Conservation (phyloP, 2,113 vertebrate genomes). For the Lipotes vexillifer region DNA sequence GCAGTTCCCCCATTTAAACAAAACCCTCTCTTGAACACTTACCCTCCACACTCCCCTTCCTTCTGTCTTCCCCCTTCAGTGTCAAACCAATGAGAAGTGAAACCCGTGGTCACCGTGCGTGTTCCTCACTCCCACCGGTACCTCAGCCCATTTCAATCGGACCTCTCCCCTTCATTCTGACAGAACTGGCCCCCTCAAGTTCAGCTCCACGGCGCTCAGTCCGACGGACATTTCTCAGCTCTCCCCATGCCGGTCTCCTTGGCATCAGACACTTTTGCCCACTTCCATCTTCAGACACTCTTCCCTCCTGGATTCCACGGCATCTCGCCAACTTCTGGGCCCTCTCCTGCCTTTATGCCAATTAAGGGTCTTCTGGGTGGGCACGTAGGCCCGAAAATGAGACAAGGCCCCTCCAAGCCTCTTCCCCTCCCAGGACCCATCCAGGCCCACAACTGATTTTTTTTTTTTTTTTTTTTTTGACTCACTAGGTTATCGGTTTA, state of each 20-base stretch:
- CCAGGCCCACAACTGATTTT: too few species aligned
- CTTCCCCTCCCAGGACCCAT: background rate
- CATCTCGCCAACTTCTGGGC: fast-evolving
- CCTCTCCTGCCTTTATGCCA: background rate
- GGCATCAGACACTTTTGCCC: fast-evolving
- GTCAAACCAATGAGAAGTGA: background rate
- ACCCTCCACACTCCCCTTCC: background rate
- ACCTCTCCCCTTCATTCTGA: background rate
- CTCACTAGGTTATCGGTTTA: too few species aligned
- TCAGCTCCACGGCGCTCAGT: background rate
- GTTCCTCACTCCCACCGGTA: background rate
- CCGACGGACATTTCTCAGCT: fast-evolving
- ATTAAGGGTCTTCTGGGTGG: background rate
- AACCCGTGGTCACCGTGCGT: background rate
- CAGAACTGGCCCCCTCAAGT: background rate
- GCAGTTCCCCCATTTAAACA: background rate
- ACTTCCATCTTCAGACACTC: background rate
- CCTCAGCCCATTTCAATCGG: background rate
- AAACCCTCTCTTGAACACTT: background rate
- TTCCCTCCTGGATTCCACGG: background rate
- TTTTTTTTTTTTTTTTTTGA: too few species aligned
- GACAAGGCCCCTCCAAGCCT: background rate
- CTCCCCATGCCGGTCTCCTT: fast-evolving
- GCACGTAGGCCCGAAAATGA: background rate
- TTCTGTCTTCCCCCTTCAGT: background rate